These are phyloP conservation scores for Periplaneta americana DNA, from an alignment of 1,140 invertebrate species.

Conservation along the genomic window DNA sequence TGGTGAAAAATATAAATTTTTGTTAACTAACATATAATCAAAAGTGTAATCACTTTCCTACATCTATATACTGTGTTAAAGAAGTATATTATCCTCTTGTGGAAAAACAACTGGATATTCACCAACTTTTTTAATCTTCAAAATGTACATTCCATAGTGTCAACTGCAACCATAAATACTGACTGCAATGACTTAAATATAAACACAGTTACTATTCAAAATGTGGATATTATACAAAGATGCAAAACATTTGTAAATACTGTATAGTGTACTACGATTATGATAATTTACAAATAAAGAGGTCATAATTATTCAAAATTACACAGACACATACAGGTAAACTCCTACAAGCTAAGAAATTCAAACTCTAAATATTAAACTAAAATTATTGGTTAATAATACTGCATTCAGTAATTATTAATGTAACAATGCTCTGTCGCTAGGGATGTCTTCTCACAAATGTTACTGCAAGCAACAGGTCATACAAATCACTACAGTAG, in stretches of 20 bases:
- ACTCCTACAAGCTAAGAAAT: background rate
- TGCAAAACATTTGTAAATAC: background rate
- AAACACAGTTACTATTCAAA: background rate
- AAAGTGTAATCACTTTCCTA: no score
- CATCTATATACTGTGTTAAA: no score
- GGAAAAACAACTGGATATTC: background rate
- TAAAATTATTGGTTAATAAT: background rate
- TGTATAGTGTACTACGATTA: background rate
- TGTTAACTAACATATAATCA: no score
- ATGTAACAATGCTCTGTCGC: background rate
- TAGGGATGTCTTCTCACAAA: background rate
- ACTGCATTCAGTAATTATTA: background rate
- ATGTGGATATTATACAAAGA: background rate
- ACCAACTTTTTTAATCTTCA: background rate
- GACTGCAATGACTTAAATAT: background rate
- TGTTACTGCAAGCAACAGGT: background rate
- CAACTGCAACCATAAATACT: background rate
- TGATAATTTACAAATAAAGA: background rate
- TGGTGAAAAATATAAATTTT: background rate
- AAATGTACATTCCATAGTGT: background rate
- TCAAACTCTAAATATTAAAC: background rate
- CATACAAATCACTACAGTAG: conserved; percentile 3
- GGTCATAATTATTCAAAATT: background rate
- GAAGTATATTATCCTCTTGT: no score
- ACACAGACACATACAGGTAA: background rate